Evolutionary conservation across 1,140 invertebrate species (phyloP).

Genomic region (Pseudomyrmex cubaensis): DNA sequence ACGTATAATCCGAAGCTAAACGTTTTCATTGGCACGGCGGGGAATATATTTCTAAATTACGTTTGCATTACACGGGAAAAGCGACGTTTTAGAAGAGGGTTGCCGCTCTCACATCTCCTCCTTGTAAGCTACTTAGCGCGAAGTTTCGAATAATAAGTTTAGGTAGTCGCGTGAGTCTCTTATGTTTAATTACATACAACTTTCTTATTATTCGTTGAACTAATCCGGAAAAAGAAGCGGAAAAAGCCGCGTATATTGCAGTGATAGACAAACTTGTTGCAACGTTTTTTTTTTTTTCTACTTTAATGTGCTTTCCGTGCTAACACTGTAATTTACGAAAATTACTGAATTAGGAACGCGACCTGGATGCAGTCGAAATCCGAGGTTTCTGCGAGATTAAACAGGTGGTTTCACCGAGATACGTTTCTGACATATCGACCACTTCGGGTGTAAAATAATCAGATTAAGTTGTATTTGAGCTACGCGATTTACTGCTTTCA

Average conservation of each 20-base stretch:
- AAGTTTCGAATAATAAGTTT: too few species aligned
- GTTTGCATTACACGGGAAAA: not conserved
- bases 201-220: not conserved
- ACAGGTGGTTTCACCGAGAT: slow-evolving; percentile 18
- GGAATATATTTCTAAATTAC: not conserved
- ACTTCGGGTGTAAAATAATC: not conserved
- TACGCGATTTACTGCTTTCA: not conserved
- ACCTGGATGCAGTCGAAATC: not conserved
- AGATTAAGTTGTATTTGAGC: not conserved
- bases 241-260: not conserved
- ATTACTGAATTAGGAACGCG: slow-evolving; percentile 21
- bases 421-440: not conserved
- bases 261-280: not conserved
- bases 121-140: too few species aligned
- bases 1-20: slow-evolving; percentile 2
- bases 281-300: not conserved
- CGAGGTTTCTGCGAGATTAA: slow-evolving; percentile 44
- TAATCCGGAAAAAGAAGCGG: slow-evolving; percentile 1
- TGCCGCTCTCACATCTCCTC: too few species aligned
- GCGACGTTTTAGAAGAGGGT: not conserved
- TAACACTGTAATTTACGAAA: slow-evolving; percentile 14
- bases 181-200: not conserved
- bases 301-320: not conserved
- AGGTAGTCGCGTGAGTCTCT: too few species aligned
- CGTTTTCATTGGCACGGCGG: not conserved